These are phyloP conservation scores for Eupithecia pulchellata DNA, from an alignment of 2,888 invertebrate genomes.

Conservation along the genomic window DNA sequence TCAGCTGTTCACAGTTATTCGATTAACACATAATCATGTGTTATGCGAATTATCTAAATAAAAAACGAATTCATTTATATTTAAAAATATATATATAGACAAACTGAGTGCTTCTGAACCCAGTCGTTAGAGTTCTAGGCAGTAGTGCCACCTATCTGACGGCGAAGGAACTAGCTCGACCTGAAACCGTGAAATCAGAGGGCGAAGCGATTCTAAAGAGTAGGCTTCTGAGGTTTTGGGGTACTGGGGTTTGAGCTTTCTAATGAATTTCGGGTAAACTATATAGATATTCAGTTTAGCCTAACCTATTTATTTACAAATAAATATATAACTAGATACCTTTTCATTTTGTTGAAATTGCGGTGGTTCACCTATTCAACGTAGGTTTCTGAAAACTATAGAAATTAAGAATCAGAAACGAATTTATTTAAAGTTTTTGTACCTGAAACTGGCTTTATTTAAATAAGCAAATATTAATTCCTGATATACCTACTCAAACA, in stretches of 20 bases:
- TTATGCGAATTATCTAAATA: too few relatives aligned
- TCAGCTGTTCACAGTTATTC: too few relatives aligned
- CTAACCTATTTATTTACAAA: background rate
- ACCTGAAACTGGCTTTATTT: background rate
- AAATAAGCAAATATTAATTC: too few relatives aligned
- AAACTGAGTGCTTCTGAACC: too few relatives aligned
- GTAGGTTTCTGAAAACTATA: background rate
- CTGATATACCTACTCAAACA: background rate
- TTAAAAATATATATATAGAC: too few relatives aligned
- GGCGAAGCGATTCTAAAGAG: slow-evolving; percentile 1
- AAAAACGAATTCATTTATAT: too few relatives aligned
- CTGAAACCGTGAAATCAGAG: slow-evolving; percentile 24
- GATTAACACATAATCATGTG: too few relatives aligned
- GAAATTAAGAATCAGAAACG: background rate
- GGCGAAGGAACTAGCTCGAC: slow-evolving; percentile 44
- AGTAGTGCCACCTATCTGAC: slow-evolving; percentile 57
- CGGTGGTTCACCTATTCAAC: background rate
- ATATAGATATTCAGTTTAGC: background rate
- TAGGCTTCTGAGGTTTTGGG: background rate
- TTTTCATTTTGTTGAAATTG: too few relatives aligned
- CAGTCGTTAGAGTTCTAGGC: background rate
- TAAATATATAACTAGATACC: background rate
- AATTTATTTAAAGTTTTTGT: background rate
- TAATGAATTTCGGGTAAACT: background rate
- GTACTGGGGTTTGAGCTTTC: background rate